Evolutionary conservation across 2,888 invertebrate genomes (phyloP).

Genomic region (Ligdia adustata): DNA sequence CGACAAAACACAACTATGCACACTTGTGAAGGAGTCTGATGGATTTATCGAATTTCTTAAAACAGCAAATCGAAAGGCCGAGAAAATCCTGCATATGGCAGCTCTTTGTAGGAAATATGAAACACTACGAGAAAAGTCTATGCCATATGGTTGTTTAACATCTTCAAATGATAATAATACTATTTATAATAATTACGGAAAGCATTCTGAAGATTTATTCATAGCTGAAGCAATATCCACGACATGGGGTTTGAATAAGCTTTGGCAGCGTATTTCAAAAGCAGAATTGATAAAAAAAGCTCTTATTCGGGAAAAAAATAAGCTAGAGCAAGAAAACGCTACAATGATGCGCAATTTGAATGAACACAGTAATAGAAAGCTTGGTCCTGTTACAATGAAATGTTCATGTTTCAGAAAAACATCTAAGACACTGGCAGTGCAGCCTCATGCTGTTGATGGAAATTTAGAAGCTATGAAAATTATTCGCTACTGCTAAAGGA

Average conservation of each 20-base stretch:
- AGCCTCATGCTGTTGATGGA: constrained; percentile 2
- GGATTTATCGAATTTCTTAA: constrained; percentile 66
- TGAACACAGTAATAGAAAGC: not conserved
- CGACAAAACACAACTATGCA: constrained; percentile 56
- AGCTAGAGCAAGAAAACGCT: constrained; percentile 6
- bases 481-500: not conserved
- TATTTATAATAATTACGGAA: too few relatives aligned
- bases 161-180: too few relatives aligned
- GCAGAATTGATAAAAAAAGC: constrained; percentile 5
- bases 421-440: not conserved
- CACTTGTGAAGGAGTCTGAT: constrained; percentile 66
- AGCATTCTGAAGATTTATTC: not conserved
- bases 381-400: not conserved
- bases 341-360: constrained; percentile 9
- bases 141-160: constrained; percentile 60
- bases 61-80: constrained; percentile 69
- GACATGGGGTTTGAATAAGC: not conserved
- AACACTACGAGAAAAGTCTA: constrained; percentile 78
- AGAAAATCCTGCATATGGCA: constrained; percentile 77
- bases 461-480: constrained; percentile 2
- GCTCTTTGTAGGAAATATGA: constrained; percentile 82
- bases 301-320: not conserved
- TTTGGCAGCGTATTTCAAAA: constrained; percentile 3
- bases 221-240: not conserved
- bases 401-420: not conserved